Conservation (phyloP, 1,140 invertebrate species). For the Tetranychus cinnabarinus region DNA sequence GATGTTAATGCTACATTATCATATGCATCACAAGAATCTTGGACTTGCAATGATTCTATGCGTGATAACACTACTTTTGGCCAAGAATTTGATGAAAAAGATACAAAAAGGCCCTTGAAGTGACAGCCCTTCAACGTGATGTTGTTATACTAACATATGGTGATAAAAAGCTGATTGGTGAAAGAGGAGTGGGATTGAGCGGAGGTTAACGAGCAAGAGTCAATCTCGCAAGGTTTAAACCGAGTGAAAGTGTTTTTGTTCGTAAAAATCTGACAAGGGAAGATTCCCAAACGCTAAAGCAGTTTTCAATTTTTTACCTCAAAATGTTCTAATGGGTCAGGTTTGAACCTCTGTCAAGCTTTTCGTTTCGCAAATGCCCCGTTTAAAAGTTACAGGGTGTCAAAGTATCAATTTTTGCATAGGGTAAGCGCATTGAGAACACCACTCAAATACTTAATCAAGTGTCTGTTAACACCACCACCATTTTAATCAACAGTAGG, state of each 20-base stretch:
- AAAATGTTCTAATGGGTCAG: no score
- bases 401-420: no score
- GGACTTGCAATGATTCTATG: slow-evolving; percentile 37
- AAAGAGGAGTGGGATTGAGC: slow-evolving; percentile 63
- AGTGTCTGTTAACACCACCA: no score
- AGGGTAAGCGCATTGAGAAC: no score
- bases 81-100: slow-evolving; percentile 18
- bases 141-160: slow-evolving; percentile 43
- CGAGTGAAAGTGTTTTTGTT: background rate
- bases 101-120: slow-evolving; percentile 18
- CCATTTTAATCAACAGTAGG: no score
- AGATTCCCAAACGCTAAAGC: background rate
- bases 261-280: background rate
- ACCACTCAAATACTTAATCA: no score
- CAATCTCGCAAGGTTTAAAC: slow-evolving; percentile 36
- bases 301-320: no score
- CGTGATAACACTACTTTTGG: slow-evolving; percentile 33
- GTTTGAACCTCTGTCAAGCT: no score
- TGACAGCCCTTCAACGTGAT: slow-evolving; percentile 43
- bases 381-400: no score
- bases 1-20: slow-evolving; percentile 44
- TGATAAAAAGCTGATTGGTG: slow-evolving; percentile 13
- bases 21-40: slow-evolving; percentile 71
- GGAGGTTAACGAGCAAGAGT: slow-evolving; percentile 90
- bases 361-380: no score